Evolutionary conservation across 2,797 vertebrate genomes (phyloP), one percentile per base, ranked within the genome.

Genomic region (Falco columbarius): DNA sequence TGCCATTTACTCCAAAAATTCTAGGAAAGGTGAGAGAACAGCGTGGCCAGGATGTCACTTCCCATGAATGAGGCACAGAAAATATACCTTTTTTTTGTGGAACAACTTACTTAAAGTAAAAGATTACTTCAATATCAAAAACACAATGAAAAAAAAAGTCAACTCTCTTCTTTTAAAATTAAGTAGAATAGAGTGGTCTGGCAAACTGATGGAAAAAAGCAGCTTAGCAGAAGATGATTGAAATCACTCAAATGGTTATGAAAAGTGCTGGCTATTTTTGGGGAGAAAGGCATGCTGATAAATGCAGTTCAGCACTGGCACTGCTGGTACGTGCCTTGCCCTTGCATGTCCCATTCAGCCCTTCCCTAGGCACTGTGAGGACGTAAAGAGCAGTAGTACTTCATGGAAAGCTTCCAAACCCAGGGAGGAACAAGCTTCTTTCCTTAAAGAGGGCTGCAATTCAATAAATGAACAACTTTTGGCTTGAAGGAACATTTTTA

Each of bases 241-340:
- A 29, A 51, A 23, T 2, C 5, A 0, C 56, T 29, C 0, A 1
- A 5, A 30, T 4, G 24, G 46, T 9, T 73, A 9, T 1, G 4
- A n/a, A 16, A n/a, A 62, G 32, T 0, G 1, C 67, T 61, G 75
- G 54, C 10, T 26, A 0, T 7, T 0, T 4, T 2, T 18, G 22
- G 2, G 72, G 27, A 22, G 40, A 8, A 14, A 52, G 51, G 16
- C 15, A 2, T 0, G 26, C 63, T 61, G 72, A 15, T 12, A 4
- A 34, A 0, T 1, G 65, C 3, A 3, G 58, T 3, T 10, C n/a
- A 26, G 26, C 10, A 3, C 8, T 13, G 1, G 51, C 21, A 3
- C 27, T 13, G n/a, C 38, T 20, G 22, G 11, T 30, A 2, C 8
- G 2, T 38, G 54, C 51, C n/a, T 30, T 68, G 40, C 56, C 59